phyloP scores from a whole-genome alignment of 2,113 vertebrate genomes.

The Acinonyx jubatus region DNA sequence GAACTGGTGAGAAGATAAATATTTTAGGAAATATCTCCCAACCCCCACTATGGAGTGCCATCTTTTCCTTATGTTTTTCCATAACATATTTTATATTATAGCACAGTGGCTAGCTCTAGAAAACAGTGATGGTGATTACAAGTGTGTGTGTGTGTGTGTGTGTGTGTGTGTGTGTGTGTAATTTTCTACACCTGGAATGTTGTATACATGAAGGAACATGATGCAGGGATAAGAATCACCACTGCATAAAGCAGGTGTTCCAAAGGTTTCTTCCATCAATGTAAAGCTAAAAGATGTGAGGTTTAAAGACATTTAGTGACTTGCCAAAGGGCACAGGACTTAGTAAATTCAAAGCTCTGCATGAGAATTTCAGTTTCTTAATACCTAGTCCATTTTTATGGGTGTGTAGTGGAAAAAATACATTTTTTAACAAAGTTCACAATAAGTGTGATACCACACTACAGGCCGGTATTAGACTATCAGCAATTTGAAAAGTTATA shows the following conservation, averaged over 20 bases:
- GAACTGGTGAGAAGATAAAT: background rate
- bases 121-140: background rate
- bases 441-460: background rate
- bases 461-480: background rate
- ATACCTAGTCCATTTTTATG: background rate
- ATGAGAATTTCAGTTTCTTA: background rate
- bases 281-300: background rate
- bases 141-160: background rate
- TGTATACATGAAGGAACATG: background rate
- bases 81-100: background rate
- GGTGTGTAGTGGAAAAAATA: background rate
- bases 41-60: background rate
- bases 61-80: background rate
- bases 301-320: background rate
- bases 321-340: background rate
- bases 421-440: background rate
- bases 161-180: background rate
- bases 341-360: background rate
- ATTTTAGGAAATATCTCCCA: background rate
- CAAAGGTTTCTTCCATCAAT: background rate
- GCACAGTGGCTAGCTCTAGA: background rate
- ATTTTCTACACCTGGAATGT: background rate
- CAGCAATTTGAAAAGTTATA: background rate
- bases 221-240: background rate
- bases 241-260: background rate